Percentiles rank a stretch among this genome's conserved stretches.
Conservation (phyloP, 2,888 invertebrate species). For the Oscheius onirici region DNA sequence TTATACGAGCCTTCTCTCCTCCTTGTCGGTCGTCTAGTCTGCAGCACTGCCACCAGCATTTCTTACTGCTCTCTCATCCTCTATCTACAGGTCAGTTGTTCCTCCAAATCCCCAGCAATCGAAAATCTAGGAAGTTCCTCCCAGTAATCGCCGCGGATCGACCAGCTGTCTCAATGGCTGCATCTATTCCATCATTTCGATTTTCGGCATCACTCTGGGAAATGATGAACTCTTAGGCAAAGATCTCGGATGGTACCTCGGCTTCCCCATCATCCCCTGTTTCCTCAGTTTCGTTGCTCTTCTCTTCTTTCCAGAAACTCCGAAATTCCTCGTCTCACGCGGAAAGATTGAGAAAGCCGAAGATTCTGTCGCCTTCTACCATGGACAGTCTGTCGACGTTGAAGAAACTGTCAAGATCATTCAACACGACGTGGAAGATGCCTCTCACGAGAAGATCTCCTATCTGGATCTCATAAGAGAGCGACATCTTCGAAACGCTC, state of each 20-base stretch:
- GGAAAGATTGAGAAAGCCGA: constrained; percentile 27
- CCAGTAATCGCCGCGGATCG: constrained; percentile 13
- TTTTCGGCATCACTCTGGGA: constrained; percentile 32
- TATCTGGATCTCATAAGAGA: constrained; percentile 20
- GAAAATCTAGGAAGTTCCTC: constrained; percentile 28
- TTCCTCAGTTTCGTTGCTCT: constrained; percentile 30
- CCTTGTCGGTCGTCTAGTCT: constrained; percentile 22
- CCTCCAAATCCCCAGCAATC: background rate
- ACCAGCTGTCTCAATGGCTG: constrained; percentile 33
- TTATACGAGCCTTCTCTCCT: constrained; percentile 27
- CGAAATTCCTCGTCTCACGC: constrained; percentile 23
- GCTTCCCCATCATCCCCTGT: constrained; percentile 30
- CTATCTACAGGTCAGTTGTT: constrained; percentile 15
- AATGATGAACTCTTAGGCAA: constrained; percentile 31
- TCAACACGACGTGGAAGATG: constrained; percentile 25
- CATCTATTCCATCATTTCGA: constrained; percentile 33
- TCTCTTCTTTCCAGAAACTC: constrained; percentile 29
- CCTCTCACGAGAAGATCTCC: background rate
- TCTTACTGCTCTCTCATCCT: constrained; percentile 30
- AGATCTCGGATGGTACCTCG: constrained; percentile 26
- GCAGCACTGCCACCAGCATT: constrained; percentile 31
- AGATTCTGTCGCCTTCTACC: constrained; percentile 25
- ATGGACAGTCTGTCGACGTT: constrained; percentile 16
- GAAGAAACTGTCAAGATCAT: constrained; percentile 24
- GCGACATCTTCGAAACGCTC: constrained; percentile 25